Base-by-base conservation (phyloP, 2,797 vertebrate genomes). In the Paguma larvata region DNA sequence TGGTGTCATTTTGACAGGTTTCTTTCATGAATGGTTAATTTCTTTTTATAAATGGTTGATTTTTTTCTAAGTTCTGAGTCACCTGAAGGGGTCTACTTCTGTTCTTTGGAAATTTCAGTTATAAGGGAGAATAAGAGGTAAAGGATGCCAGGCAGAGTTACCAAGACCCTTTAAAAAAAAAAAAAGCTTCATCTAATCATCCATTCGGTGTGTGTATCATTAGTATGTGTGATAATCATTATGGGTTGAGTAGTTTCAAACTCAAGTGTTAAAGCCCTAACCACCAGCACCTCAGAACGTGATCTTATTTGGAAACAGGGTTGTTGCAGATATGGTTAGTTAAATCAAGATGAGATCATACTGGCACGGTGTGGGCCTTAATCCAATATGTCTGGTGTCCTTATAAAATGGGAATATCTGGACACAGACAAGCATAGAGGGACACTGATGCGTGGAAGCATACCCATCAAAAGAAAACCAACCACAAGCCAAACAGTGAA, bases 61-160 rank as follows among this genome's bases (percentile, higher is more conserved):
- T 30, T 30, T 67, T 68, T 48, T 62, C 46, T 65, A 65, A 78
- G 6, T 83, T 88, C 94, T 70, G 38, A 85, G 65, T 51, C 44
- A 85, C 23, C 79, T 80, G 10, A 92, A 67, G 10, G 15, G 23
- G 8, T 19, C 56, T 34, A 73, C 8, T 87, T 59, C 11, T 11
- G 14, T 93, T 84, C 9, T 78, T 84, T 46, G 12, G 16, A 91
- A 95, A 93, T 91, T 79, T 93, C 83, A 90, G 27, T 78, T 78
- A 84, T 73, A 48, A 90, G 19, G 32, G 27, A 77, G 30, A 94
- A 68, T 65, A 27, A 65, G 1, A 56, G 27, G 18, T 51, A 83
- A 73, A 92, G 5, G 2, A 59, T 72, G 41, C 3, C 15, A 72
- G 41, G 32, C 41, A 78, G 73, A 84, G 15, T 63, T 78, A 62